A percentile compares a stretch with the other conserved stretches of the same genome.
Evolutionary conservation across 2,888 invertebrate species (phyloP).

Genomic region (Epistrophe grossulariae): DNA sequence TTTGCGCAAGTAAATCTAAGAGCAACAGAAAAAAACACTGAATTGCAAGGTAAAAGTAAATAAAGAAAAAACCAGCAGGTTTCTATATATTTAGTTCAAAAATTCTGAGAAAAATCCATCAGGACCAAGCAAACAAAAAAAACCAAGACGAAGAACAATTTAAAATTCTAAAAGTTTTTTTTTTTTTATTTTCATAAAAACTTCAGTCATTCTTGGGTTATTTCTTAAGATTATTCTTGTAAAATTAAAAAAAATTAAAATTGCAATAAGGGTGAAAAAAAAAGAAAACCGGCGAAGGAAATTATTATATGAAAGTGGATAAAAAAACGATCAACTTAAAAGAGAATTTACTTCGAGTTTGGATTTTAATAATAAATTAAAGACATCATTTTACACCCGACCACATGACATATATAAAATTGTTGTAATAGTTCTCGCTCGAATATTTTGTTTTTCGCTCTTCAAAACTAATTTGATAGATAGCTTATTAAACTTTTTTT

Average conservation of each 20-base stretch:
- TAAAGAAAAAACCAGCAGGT: conserved; percentile 2
- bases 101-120: background rate
- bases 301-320: background rate
- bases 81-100: background rate
- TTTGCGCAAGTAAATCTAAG: background rate
- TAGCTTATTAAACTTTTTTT: too few species aligned
- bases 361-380: background rate
- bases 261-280: too few species aligned
- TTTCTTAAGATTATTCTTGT: background rate
- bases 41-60: background rate
- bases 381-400: background rate
- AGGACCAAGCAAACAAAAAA: background rate
- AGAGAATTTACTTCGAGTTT: background rate
- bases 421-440: too few species aligned
- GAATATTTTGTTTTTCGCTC: too few species aligned
- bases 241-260: background rate
- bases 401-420: background rate
- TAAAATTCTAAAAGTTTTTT: background rate
- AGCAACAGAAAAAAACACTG: too few species aligned
- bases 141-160: background rate
- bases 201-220: background rate
- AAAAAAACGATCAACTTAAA: background rate
- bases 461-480: too few species aligned
- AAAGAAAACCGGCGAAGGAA: background rate
- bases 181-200: too few species aligned